These are phyloP conservation scores for Pholis gunnellus DNA, from an alignment of 2,113 vertebrate genomes.

Conservation along the genomic window DNA sequence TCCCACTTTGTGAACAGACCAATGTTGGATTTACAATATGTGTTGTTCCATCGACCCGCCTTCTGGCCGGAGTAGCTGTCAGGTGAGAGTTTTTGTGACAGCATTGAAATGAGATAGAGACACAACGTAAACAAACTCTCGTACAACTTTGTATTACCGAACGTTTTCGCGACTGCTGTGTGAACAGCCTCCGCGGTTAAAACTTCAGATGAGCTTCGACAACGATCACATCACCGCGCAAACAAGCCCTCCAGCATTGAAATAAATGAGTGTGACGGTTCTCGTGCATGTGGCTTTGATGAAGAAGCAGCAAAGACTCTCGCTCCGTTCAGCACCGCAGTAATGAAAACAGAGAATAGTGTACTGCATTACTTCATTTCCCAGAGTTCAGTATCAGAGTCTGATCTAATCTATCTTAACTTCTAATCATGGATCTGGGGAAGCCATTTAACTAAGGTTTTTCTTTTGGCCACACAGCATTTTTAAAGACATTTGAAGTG, in stretches of 20 bases:
- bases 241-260: slow-evolving; percentile 12
- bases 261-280: neutral
- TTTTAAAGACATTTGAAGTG: neutral
- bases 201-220: slow-evolving; percentile 4
- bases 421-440: neutral
- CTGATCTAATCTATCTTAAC: slow-evolving; percentile 28
- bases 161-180: neutral
- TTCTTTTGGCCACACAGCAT: neutral
- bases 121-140: neutral
- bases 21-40: slow-evolving; percentile 18
- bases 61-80: neutral
- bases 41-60: slow-evolving; percentile 2
- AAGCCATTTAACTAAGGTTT: neutral
- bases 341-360: slow-evolving; percentile 51
- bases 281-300: neutral
- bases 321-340: slow-evolving; percentile 17
- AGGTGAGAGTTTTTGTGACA: neutral
- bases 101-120: neutral
- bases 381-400: slow-evolving; percentile 42
- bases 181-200: slow-evolving; percentile 6
- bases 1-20: neutral
- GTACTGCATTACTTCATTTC: slow-evolving; percentile 36
- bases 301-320: slow-evolving; percentile 14
- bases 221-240: neutral
- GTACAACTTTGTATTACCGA: neutral